These are phyloP conservation scores for Rhinella marina DNA, from an alignment of 2,797 vertebrate species.

Conservation along the genomic window DNA sequence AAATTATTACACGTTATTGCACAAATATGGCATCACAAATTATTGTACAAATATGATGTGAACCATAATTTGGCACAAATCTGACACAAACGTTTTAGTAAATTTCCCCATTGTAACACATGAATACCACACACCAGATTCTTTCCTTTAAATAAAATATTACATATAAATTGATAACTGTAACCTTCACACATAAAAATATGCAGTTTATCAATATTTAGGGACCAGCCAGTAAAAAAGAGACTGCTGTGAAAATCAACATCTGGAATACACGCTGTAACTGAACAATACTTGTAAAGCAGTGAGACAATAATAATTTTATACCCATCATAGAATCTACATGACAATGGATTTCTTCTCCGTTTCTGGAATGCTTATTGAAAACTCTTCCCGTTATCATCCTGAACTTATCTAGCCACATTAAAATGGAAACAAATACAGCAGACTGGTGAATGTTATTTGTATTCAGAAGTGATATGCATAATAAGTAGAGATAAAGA, in stretches of 20 bases:
- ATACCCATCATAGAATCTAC: background rate
- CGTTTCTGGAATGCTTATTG: constrained; percentile 2
- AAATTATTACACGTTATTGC: no score
- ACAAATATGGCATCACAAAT: no score
- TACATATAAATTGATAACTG: background rate
- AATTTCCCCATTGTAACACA: no score
- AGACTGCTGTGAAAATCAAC: background rate
- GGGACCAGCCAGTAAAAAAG: background rate
- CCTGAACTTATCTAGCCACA: constrained; percentile 19
- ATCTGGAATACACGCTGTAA: background rate
- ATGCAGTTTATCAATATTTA: background rate
- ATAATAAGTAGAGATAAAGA: constrained; percentile 58
- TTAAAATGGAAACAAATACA: constrained; percentile 40
- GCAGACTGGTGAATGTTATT: constrained; percentile 36
- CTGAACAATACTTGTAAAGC: background rate
- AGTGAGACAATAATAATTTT: background rate
- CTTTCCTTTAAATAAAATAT: background rate
- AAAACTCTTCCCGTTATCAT: background rate
- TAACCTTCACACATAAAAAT: background rate
- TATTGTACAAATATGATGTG: no score
- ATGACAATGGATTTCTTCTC: background rate
- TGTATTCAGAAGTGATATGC: constrained; percentile 48
- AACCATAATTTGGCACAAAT: no score
- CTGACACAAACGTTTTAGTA: no score
- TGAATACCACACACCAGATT: background rate